phyloP scores from a whole-genome alignment of 2,113 vertebrate species.

The Jaculus jaculus region DNA sequence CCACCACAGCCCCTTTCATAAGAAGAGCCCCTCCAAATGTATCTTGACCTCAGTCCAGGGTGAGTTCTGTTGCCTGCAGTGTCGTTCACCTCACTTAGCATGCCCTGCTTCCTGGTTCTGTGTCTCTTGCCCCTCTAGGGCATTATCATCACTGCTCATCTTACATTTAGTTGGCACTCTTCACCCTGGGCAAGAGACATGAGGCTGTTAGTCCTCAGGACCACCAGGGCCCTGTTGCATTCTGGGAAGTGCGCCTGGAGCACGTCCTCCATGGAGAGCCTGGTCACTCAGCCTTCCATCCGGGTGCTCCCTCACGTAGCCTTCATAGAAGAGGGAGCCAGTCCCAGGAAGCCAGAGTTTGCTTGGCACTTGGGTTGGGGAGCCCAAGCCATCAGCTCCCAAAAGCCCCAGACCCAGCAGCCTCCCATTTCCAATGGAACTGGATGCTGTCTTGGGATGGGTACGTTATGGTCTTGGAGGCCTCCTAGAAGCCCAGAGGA shows the following conservation, averaged over 20 bases:
- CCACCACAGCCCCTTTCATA: background rate
- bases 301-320: background rate
- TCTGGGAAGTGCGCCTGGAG: background rate
- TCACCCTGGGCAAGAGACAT: background rate
- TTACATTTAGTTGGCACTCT: no score
- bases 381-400: accelerated
- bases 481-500: background rate
- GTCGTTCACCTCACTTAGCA: accelerated
- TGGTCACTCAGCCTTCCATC: background rate
- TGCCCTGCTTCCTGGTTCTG: background rate
- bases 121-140: background rate
- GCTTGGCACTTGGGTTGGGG: background rate
- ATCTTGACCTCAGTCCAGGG: background rate
- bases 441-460: no score
- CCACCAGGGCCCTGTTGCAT: background rate
- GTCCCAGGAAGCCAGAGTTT: background rate
- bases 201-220: background rate
- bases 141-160: no score
- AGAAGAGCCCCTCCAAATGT: background rate
- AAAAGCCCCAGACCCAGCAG: background rate
- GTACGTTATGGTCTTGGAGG: background rate
- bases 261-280: no score
- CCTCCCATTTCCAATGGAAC: background rate
- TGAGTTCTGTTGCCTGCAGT: accelerated
- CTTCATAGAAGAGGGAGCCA: background rate